Evolutionary conservation across 2,797 vertebrate genomes (phyloP), one percentile per base, ranked within the genome.

Genomic region (Peromyscus eremicus): DNA sequence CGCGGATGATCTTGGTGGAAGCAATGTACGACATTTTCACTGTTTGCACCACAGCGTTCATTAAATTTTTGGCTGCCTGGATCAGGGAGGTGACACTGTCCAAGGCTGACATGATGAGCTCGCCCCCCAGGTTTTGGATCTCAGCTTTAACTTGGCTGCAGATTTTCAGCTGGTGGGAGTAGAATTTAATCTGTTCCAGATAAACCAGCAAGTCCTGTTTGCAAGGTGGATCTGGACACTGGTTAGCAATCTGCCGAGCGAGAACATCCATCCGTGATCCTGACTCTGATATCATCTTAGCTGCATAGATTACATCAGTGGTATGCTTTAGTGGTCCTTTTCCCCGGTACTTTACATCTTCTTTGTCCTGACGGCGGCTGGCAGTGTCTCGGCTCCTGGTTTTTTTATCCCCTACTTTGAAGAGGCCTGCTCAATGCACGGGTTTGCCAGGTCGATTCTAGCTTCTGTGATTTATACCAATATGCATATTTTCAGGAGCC

Each of bases 21-120:
- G 99, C 99, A 68, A 99, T 99, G 25, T 99, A 99, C 91, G 99
- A 99, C 99, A 99, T 99, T 97, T 99, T 99, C 97, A 99, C 99
- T 84, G 99, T 99, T 97, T 99, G 98, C 87, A 99, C 99, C 29
- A 99, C 99, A 43, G 99, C 98, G 80, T 99, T 99, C 99, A 99
- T 99, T 98, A 99, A 92, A 94, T 99, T 99, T 97, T 99, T 99
- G 97, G 99, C 98, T 0, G 99, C 98, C 96, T 99, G 98, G 93
- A 99, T 99, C 43, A 99, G 97, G 11, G 99, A 99, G 55, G 99
- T 99, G 96, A 99, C 98, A 0, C 98, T 99, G 85, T 99, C 99
- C 98, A 99, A 25, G 29, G 99, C 98, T 76, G 98, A 98, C 98
- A 99, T 98, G 97, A 98, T 98, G 92, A 99, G 98, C 83, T 99